phyloP scores from a whole-genome alignment of 2,888 invertebrate species.

The Diarsia mendica region DNA sequence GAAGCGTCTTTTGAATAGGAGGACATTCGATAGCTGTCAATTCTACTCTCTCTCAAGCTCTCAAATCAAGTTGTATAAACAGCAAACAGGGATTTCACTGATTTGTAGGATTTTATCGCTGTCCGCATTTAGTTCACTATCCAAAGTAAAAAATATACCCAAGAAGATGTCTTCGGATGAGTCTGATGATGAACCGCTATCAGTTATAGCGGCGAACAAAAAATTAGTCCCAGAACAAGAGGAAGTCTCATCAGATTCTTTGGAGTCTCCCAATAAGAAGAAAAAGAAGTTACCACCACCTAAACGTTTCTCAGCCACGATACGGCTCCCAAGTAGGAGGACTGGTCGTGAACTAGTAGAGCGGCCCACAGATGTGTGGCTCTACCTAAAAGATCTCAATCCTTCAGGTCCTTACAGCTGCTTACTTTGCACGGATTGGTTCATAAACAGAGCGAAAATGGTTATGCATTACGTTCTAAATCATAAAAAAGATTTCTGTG shows the following conservation, averaged over 20 bases:
- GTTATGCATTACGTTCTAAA: constrained; percentile 88
- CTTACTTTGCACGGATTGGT: constrained; percentile 86
- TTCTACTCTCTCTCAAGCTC: too few species aligned
- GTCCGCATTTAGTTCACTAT: neutral
- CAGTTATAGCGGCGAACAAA: constrained; percentile 82
- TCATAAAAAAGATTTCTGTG: constrained; percentile 88
- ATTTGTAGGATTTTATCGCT: neutral
- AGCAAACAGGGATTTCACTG: neutral
- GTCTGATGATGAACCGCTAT: constrained; percentile 87
- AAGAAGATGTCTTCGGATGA: constrained; percentile 76
- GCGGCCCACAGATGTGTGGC: constrained; percentile 86
- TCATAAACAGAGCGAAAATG: constrained; percentile 85
- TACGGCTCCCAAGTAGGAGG: constrained; percentile 66
- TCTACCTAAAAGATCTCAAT: constrained; percentile 87
- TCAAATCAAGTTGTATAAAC: too few species aligned
- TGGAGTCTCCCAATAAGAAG: constrained; percentile 70
- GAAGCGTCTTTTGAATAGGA: neutral
- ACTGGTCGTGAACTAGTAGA: constrained; percentile 72
- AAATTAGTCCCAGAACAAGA: constrained; percentile 70
- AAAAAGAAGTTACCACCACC: constrained; percentile 66
- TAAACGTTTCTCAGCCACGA: constrained; percentile 67
- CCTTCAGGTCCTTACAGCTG: constrained; percentile 87
- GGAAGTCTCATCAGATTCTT: constrained; percentile 29
- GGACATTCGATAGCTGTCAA: neutral
- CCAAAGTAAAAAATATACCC: neutral